Evolutionary conservation across 1,140 invertebrate genomes (phyloP), one percentile per base, ranked within the genome.

Genomic region (Leptopilina boulardi): DNA sequence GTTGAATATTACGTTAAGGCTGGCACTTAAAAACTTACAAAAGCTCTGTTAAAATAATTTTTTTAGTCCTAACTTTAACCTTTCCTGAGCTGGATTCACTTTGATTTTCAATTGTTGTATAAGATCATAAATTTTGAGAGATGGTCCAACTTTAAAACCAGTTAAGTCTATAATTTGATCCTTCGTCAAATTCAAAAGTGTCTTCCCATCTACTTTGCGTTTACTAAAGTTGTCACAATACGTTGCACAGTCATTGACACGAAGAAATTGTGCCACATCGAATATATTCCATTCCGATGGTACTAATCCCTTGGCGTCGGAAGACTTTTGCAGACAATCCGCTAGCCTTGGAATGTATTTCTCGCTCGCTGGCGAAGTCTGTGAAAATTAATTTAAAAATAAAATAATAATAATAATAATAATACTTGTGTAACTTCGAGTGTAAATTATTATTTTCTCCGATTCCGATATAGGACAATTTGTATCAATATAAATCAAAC

Each of bases 131-230:
- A 99, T 98, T 92, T 98, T 98, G 26, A 98, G 87, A 5, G 97
- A 97, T 8, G 97, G 97, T 4, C 98, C 98, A 74, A 98, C 96
- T 93, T 98, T 98, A 92, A 97, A 97, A 80, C 96, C 95, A 13
- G 97, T 95, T 38, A 98, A 92, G 85, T 96, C 95, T 80, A 98
- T 95, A 73, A 98, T 96, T 90, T 98, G 94, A 86, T 98, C 97
- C 91, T 98, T 97, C 42, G 94, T 95, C 66, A 98, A 89, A 72
- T 93, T 93, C 47, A 98, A 89, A 82, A 99, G 91, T 84, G 93
- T 93, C 74, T 94, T 94, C 0, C 97, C 97, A 86, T 96, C 95
- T 78, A 98, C 94, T 87, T 93, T 93, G 93, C 94, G 92, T 89
- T 95, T 94, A 80, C 92, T 94, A 88, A 99, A 98, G 77, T 94